Conservation (phyloP, 2,797 vertebrate species). For the Coregonus ussuriensis region DNA sequence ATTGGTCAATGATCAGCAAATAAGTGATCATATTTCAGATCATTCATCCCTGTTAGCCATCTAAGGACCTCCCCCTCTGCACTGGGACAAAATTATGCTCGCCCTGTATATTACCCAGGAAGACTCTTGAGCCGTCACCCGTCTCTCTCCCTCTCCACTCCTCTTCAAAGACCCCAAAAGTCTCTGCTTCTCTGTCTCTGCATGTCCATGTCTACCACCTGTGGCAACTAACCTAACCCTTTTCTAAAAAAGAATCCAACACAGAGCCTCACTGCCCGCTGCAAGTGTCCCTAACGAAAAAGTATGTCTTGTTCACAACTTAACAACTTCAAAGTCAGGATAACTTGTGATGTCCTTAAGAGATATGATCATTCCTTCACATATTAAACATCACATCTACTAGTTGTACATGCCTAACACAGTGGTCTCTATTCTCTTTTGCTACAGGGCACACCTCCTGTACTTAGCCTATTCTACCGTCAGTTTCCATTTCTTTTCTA, state of each 20-base stretch:
- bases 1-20: constrained; percentile 56
- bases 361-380: not conserved
- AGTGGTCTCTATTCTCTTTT: not conserved
- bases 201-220: constrained; percentile 71
- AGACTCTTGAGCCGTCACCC: constrained; percentile 77
- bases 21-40: constrained; percentile 41
- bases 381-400: not conserved
- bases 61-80: constrained; percentile 56
- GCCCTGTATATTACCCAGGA: constrained; percentile 74
- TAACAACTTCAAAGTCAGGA: not conserved
- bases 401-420: not conserved
- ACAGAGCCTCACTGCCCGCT: not conserved
- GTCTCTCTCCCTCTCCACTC: constrained; percentile 71
- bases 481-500: constrained; percentile 14
- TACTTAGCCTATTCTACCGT: not conserved
- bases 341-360: not conserved
- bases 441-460: not conserved
- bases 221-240: constrained; percentile 51
- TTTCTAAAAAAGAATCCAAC: constrained; percentile 47
- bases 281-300: not conserved
- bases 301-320: not conserved
- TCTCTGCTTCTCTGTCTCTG: constrained; percentile 73
- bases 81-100: constrained; percentile 67
- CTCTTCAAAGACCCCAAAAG: constrained; percentile 68
- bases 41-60: constrained; percentile 38